Base-by-base conservation (phyloP, 2,113 vertebrate genomes). In the Coregonus clupeaformis region DNA sequence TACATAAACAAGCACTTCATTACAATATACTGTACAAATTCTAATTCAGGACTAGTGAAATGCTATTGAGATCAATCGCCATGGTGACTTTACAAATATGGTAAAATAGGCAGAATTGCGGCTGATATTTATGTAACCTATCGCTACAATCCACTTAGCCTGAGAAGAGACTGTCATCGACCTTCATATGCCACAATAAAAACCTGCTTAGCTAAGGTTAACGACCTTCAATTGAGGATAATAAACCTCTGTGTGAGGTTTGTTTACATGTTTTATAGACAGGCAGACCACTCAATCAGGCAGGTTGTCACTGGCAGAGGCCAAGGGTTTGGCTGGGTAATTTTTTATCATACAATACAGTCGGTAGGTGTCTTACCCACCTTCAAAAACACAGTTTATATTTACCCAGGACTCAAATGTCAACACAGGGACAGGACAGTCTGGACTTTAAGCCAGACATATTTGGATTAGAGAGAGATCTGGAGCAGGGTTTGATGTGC, bases 371-470 rank as follows among this genome's bases (percentile, higher is more conserved):
- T 11, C 30, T 72, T 29, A 29, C 14, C 18, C 36, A 20, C 9
- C 30, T 81, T 77, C 55, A 71, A 79, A 85, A 75, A 78, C 80
- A 69, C 77, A 64, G 70, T 75, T 78, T 84, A 64, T 74, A 77
- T 85, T 77, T 18, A 72, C 62, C 42, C 81, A 64, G 60, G 63
- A 75, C 68, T 63, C 70, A 57, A 81, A 80, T 71, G 65, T 81
- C 80, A 75, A 82, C 82, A 81, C 55, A 60, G 73, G 25, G 3
- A 42, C 72, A 45, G 25, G 3, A 42, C 72, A 45, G 65, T 7
- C 20, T 5, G n/a, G 49, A 82, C 64, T 69, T 81, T 71, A 13
- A 57, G 85, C 80, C 78, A 77, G 30, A 79, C 9, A 74, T 16
- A 27, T 80, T 80, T 1, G 76, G 81, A 83, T 63, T 11, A 76